A percentile compares a stretch with the other conserved stretches of the same genome.
Evolutionary conservation across 2,888 invertebrate species (phyloP).

Genomic region (Ophion ventricosus): DNA sequence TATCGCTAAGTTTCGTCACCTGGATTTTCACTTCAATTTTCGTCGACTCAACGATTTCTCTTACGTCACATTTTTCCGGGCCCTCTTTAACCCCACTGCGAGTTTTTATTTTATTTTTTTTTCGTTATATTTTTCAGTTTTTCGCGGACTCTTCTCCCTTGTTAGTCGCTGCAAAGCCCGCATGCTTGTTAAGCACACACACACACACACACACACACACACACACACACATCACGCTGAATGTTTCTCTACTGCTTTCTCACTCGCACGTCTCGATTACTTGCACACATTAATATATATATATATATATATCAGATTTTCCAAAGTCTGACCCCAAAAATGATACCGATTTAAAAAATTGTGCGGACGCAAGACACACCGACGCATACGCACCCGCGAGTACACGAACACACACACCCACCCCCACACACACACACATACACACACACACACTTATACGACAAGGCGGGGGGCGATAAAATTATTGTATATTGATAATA

Average conservation of each 20-base stretch:
- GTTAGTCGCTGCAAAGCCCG: conserved; percentile 83
- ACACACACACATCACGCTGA: conserved; percentile 39
- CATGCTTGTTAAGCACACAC: conserved; percentile 83
- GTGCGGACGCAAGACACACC: conserved; percentile 19
- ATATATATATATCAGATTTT: neutral
- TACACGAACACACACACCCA: conserved; percentile 26
- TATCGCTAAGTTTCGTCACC: conserved; percentile 10
- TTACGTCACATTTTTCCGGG: conserved; percentile 20
- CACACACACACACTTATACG: conserved; percentile 54
- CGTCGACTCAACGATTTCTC: conserved; percentile 13
- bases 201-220: conserved; percentile 41
- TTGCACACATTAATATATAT: conserved; percentile 12
- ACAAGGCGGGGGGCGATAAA: conserved; percentile 56
- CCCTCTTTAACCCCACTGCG: conserved; percentile 31
- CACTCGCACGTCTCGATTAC: conserved; percentile 61
- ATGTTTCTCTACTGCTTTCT: conserved; percentile 51
- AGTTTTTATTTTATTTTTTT: conserved; percentile 36
- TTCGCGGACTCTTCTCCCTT: conserved; percentile 67
- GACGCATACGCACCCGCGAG: neutral
- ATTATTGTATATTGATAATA: conserved; percentile 14
- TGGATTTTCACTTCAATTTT: neutral
- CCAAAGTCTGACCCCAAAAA: neutral
- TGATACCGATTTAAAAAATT: conserved; percentile 28
- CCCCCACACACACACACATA: conserved; percentile 41
- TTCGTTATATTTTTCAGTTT: conserved; percentile 25